A percentile compares a stretch with the other conserved stretches of the same genome.
Conservation (phyloP, 2,888 invertebrate genomes). For the Himalopsyche kuldschensis region DNA sequence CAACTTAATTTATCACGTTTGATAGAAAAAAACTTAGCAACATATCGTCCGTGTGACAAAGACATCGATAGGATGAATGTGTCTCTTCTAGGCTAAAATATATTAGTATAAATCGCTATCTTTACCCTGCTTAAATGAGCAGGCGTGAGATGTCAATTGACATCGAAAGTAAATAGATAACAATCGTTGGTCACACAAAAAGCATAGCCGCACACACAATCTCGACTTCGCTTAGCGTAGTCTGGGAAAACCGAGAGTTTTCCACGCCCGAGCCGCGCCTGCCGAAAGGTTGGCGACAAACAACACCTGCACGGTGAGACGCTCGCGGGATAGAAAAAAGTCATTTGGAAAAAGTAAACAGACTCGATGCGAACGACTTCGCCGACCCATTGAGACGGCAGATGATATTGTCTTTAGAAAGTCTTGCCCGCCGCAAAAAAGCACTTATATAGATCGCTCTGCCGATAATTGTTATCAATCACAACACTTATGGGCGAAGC, state of each 20-base stretch:
- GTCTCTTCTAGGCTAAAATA: no score
- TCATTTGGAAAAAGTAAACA: background rate
- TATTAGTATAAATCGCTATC: no score
- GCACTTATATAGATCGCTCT: background rate
- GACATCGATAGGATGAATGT: no score
- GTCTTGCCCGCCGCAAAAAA: background rate
- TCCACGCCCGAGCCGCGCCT: background rate
- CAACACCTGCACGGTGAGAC: background rate
- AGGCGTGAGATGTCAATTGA: background rate
- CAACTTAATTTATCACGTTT: no score
- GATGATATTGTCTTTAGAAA: background rate
- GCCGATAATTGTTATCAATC: background rate
- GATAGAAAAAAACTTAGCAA: no score
- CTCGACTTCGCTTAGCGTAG: background rate
- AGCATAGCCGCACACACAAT: background rate
- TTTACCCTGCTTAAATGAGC: no score
- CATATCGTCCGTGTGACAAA: no score
- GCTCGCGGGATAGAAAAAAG: background rate
- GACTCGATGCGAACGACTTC: background rate
- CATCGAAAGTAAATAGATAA: background rate
- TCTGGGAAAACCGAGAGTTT: background rate
- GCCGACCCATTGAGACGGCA: background rate
- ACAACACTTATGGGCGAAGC: background rate
- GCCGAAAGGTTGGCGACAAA: background rate
- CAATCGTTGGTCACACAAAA: background rate